Evolutionary conservation across 2,797 vertebrate genomes (phyloP), one percentile per base, ranked within the genome.

Genomic region (Hypotaenidia philippensis): DNA sequence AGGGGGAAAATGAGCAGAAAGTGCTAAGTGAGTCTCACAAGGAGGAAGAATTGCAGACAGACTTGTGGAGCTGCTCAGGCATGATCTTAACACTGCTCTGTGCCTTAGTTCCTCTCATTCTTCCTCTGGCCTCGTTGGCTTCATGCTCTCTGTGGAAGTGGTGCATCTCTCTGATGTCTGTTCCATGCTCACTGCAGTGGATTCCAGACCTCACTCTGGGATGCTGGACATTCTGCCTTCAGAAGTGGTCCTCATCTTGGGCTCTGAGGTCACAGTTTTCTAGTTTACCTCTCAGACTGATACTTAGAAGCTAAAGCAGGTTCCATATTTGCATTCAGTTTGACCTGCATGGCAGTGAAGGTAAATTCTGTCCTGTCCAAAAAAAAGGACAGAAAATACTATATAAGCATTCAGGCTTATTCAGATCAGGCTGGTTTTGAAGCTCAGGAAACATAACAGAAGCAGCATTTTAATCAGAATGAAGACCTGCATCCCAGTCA

Each of bases 401-500:
- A 26, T 26, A 41, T 74, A 82, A 86, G 60, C 75, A 49, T 65
- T 76, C 17, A 44, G 41, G 41, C 41, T 44, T 19, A 19, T 44
- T 44, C 44, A 89, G 80, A 94, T 87, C 71, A 87, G 85, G 71
- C 52, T 74, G 56, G 1, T 17, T 70, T 27, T 74, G 82, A 63
- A 56, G 71, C 82, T 94, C 72, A 50, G 26, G 75, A 81, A 78
- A 61, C 57, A 83, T 25, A 56, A 87, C 81, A 70, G 57, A 86
- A 88, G 65, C 55, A 83, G 57, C 27, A 49, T 77, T 90, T 92
- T 88, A 83, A 83, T 95, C 59, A 71, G 45, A 95, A 86, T 32
- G 38, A 83, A 84, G 76, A 83, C 83, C 65, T 78, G 83, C 95
- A 64, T 88, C 86, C 70, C 83, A 53, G 81, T 88, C 65, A 78